Conservation (phyloP, 2,888 invertebrate species). For the Bembecia ichneumoniformis region DNA sequence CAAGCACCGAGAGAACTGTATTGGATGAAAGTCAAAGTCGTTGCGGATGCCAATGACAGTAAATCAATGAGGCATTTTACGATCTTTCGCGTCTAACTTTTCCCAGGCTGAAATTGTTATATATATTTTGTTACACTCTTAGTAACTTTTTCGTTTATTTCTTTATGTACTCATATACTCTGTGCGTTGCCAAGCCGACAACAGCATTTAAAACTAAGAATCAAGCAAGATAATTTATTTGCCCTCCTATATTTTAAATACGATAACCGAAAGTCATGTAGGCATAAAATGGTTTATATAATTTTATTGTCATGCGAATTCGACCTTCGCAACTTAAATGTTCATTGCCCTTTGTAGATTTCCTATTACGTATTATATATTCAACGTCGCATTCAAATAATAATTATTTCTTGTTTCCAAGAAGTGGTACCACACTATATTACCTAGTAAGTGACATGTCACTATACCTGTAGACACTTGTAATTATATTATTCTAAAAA, state of each 20-base stretch:
- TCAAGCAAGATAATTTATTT: too few species aligned
- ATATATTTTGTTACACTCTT: too few species aligned
- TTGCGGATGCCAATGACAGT: background rate
- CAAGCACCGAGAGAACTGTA: background rate
- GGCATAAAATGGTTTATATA: too few species aligned
- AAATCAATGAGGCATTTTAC: background rate
- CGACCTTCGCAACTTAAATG: conserved; percentile 42
- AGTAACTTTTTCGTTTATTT: too few species aligned
- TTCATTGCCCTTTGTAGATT: conserved; percentile 49
- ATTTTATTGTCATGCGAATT: conserved; percentile 5
- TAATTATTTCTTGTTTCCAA: conserved; percentile 4
- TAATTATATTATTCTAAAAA: too few species aligned
- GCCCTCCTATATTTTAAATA: too few species aligned
- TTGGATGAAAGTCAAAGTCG: background rate
- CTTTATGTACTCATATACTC: too few species aligned
- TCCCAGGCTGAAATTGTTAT: background rate
- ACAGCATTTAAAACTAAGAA: too few species aligned
- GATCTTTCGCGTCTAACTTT: background rate
- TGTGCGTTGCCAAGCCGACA: too few species aligned
- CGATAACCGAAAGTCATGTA: too few species aligned
- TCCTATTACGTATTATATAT: conserved; percentile 35
- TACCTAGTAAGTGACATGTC: too few species aligned
- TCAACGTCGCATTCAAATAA: conserved; percentile 23
- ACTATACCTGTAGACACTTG: too few species aligned
- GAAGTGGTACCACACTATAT: background rate